phyloP scores from a whole-genome alignment of 2,797 vertebrate genomes.

The Acridotheres tristis region DNA sequence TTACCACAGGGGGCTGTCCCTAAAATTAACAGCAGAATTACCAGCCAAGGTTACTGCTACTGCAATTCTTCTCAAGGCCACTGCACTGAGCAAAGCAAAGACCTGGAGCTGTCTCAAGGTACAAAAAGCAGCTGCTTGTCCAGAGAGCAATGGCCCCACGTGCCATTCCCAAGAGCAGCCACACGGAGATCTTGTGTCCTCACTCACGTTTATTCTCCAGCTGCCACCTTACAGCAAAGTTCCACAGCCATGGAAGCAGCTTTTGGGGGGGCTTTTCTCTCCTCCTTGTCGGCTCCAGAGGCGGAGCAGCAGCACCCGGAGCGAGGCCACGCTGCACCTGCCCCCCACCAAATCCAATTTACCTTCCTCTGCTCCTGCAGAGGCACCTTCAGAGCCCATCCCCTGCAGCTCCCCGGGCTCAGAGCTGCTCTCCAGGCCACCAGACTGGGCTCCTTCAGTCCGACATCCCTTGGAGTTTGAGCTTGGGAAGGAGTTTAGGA shows the following conservation, averaged over 20 bases:
- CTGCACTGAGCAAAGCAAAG: background rate
- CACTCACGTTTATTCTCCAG: background rate
- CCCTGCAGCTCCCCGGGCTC: constrained; percentile 71
- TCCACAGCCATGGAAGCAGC: background rate
- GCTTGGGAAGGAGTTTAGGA: constrained; percentile 27
- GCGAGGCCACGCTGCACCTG: background rate
- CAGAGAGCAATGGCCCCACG: accelerated
- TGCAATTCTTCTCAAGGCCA: background rate
- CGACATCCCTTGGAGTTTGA: constrained; percentile 68
- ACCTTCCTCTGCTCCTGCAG: constrained; percentile 85
- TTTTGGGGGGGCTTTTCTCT: background rate
- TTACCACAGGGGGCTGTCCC: background rate
- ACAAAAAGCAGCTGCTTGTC: background rate
- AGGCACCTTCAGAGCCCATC: constrained; percentile 74
- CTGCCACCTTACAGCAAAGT: background rate
- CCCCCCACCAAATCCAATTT: background rate
- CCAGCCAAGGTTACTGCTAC: constrained; percentile 1
- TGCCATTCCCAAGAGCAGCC: background rate
- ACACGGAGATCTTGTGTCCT: background rate
- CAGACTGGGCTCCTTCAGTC: constrained; percentile 74
- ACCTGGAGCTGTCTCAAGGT: background rate
- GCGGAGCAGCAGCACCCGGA: background rate
- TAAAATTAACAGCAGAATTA: background rate
- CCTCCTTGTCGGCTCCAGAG: background rate
- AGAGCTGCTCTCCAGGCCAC: constrained; percentile 77